Conservation (phyloP, 2,888 invertebrate species). For the Capitulum mitella region DNA sequence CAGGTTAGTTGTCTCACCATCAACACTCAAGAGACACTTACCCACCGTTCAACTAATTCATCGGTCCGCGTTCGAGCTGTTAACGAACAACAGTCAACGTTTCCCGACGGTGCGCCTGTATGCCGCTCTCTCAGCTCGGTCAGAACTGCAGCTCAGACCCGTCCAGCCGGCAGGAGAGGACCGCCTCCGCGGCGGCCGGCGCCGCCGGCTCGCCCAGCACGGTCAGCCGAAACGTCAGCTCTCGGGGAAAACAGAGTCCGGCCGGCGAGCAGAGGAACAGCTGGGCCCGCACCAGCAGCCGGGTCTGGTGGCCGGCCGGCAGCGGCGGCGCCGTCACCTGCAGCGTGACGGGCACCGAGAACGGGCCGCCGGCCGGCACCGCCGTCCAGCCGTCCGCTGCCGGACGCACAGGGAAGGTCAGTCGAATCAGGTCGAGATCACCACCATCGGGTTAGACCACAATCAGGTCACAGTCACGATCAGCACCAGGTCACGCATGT, state of each 20-base stretch:
- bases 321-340: background rate
- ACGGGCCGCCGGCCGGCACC: background rate
- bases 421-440: too few relatives aligned
- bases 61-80: too few relatives aligned
- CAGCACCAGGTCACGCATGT: background rate
- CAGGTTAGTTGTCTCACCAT: too few relatives aligned
- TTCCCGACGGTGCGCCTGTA: too few relatives aligned
- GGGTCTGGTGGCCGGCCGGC: background rate
- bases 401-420: too few relatives aligned
- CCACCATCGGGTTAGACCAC: too few relatives aligned
- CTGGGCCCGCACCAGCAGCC: background rate
- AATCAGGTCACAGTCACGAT: too few relatives aligned
- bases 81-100: too few relatives aligned
- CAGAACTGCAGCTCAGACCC: background rate
- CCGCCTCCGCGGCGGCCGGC: background rate
- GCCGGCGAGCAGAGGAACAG: slow-evolving; percentile 17
- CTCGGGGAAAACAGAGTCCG: background rate
- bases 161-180: background rate
- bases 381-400: background rate
- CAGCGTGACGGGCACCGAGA: background rate
- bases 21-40: too few relatives aligned
- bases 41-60: too few relatives aligned
- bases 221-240: background rate
- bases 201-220: background rate
- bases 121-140: too few relatives aligned